Percentiles rank a stretch among this genome's conserved stretches.
Conservation (phyloP, 2,113 vertebrate genomes). For the Columba janthina region DNA sequence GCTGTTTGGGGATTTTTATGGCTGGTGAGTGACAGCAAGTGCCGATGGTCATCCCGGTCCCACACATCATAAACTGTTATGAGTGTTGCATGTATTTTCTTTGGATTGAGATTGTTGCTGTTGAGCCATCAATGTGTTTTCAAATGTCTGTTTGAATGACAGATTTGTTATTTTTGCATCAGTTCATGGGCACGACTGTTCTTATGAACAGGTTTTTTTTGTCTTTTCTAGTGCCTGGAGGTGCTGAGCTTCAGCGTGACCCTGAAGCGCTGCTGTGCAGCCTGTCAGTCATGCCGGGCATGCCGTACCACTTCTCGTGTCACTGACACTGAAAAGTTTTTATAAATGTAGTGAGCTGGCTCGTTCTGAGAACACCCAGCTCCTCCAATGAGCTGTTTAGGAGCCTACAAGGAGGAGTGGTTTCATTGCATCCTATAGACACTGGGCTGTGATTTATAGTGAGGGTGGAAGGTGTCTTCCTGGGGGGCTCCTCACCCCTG, state of each 20-base stretch:
- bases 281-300: neutral
- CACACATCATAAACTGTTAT: neutral
- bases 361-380: neutral
- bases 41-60: neutral
- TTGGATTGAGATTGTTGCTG: neutral
- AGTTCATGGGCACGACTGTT: neutral
- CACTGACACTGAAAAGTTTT: neutral
- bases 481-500: neutral
- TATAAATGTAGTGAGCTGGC: neutral
- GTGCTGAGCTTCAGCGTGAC: neutral
- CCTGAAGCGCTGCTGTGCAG: neutral
- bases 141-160: constrained; percentile 8
- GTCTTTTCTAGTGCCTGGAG: neutral
- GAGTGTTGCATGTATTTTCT: neutral
- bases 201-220: neutral
- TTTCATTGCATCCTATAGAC: rapidly evolving
- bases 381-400: rapidly evolving
- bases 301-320: rapidly evolving
- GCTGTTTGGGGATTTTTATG: neutral
- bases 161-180: constrained; percentile 39
- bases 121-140: neutral
- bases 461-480: neutral
- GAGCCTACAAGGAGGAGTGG: neutral
- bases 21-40: neutral
- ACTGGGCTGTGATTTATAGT: rapidly evolving